Conservation (phyloP, 2,113 vertebrate genomes). For the Typhlomys cinereus region DNA sequence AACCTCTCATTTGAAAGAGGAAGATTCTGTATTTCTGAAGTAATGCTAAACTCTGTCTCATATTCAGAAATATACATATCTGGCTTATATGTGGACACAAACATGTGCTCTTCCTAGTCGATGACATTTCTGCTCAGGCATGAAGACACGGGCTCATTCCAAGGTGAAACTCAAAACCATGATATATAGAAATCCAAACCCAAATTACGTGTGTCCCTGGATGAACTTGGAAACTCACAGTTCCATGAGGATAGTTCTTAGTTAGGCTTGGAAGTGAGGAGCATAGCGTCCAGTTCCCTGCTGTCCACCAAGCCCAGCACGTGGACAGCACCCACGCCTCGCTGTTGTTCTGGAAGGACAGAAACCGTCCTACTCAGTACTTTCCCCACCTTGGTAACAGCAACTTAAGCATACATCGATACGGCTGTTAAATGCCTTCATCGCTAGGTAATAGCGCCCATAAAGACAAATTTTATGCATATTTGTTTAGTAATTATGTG, state of each 20-base stretch:
- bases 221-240: not conserved
- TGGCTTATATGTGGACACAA: not conserved
- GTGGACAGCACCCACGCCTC: not conserved
- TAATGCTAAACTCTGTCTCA: not conserved
- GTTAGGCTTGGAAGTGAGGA: not conserved
- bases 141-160: not conserved
- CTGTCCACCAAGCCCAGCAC: too few species aligned
- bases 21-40: not conserved
- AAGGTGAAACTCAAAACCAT: not conserved
- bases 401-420: not conserved
- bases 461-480: not conserved
- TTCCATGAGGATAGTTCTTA: not conserved
- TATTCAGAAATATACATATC: not conserved
- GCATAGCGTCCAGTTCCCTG: not conserved
- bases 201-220: not conserved
- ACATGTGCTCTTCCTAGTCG: not conserved
- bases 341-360: not conserved
- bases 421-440: not conserved
- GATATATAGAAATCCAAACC: not conserved
- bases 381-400: not conserved
- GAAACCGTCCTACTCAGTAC: not conserved
- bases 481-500: not conserved
- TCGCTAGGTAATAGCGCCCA: not conserved
- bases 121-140: not conserved
- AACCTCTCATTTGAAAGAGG: not conserved